These are phyloP conservation scores for Pachypanchax playfairii DNA, from an alignment of 2,113 vertebrate species.

Conservation along the genomic window DNA sequence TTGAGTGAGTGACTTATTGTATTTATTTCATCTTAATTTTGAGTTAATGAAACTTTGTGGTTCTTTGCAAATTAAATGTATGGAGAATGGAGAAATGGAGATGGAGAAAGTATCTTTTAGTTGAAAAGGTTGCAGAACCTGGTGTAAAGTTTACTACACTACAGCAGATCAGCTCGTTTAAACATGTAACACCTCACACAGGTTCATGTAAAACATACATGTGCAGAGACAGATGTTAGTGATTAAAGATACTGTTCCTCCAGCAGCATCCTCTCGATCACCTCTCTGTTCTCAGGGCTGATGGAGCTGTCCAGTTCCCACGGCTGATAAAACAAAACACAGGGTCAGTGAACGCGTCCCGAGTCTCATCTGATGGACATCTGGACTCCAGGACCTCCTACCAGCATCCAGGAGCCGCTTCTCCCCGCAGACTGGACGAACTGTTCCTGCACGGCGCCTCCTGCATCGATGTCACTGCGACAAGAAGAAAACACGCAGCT, in stretches of 20 bases:
- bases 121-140: too few relatives aligned
- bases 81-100: too few relatives aligned
- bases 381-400: conserved; percentile 51
- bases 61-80: too few relatives aligned
- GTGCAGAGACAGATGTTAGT: too few relatives aligned
- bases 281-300: conserved; percentile 92
- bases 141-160: too few relatives aligned
- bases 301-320: conserved; percentile 94
- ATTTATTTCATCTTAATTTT: too few relatives aligned
- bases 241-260: conserved; percentile 93
- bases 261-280: conserved; percentile 93
- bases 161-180: too few relatives aligned
- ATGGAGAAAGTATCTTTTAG: too few relatives aligned
- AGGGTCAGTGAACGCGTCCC: background rate
- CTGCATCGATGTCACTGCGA: conserved; percentile 79
- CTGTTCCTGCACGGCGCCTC: conserved; percentile 82
- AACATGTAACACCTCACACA: too few relatives aligned
- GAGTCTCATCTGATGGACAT: background rate
- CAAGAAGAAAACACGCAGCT: background rate
- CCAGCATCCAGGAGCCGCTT: conserved; percentile 82
- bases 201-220: too few relatives aligned
- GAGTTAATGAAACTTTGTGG: too few relatives aligned
- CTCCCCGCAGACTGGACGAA: conserved; percentile 90
- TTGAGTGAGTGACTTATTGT: too few relatives aligned
- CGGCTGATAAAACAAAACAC: conserved; percentile 76